phyloP scores from a whole-genome alignment of 1,140 invertebrate genomes.

The Trachymyrmex septentrionalis region DNA sequence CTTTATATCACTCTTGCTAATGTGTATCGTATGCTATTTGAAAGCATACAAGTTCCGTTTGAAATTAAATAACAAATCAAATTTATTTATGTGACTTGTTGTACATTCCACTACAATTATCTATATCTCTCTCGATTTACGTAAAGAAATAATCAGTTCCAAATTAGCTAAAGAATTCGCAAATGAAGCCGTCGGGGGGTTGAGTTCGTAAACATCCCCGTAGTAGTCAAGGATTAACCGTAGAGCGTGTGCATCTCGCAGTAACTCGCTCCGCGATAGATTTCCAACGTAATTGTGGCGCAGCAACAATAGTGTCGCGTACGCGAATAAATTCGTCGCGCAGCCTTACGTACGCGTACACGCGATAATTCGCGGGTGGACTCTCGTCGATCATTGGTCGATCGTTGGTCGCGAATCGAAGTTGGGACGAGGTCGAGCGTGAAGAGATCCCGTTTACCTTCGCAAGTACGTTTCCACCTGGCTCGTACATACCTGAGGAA shows the following conservation, averaged over 20 bases:
- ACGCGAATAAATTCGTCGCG: conserved; percentile 37
- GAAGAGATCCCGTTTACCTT: conserved; percentile 73
- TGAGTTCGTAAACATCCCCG: not conserved
- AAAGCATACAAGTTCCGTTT: not conserved
- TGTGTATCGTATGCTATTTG: not conserved
- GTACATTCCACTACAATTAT: not conserved
- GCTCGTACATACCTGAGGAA: conserved; percentile 48
- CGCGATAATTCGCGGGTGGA: conserved; percentile 40
- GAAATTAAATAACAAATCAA: not conserved
- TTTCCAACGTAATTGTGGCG: conserved; percentile 4
- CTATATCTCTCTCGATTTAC: not conserved
- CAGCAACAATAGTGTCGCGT: conserved; percentile 13
- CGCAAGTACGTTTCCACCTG: conserved; percentile 67
- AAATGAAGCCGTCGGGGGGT: not conserved
- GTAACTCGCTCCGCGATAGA: conserved; percentile 28
- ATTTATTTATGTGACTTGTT: not conserved
- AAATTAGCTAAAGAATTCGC: conserved; percentile 1
- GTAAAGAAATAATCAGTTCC: not conserved
- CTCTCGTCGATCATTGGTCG: conserved; percentile 50
- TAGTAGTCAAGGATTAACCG: conserved; percentile 25
- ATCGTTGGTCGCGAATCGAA: conserved; percentile 58
- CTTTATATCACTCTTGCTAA: not conserved
- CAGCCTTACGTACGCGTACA: conserved; percentile 25
- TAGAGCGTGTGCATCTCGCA: not conserved
- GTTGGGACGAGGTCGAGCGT: conserved; percentile 61